Evolutionary conservation across 2,797 vertebrate genomes (phyloP), one percentile per base, ranked within the genome.

Genomic region (Phyllotis vaccarum): DNA sequence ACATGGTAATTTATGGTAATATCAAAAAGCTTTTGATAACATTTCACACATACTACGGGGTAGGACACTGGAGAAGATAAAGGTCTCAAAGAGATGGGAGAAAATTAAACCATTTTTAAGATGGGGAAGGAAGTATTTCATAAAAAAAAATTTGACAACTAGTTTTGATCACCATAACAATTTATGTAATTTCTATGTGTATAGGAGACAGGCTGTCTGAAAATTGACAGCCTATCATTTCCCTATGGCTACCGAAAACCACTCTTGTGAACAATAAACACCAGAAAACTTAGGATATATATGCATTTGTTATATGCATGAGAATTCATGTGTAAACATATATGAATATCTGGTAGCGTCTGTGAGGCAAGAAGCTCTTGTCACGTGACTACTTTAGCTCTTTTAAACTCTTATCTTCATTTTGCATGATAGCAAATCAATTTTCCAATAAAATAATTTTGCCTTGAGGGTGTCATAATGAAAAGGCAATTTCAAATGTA

Each of bases 361-460:
- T 91, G 46, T 64, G 17, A 95, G 87, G 68, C 90, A 95, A 94
- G 92, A 95, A 94, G 92, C 78, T 82, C 49, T 68, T 60, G 90
- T 87, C 62, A 66, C 85, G 91, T 96, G 80, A 91, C n/a, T 81
- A 86, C 34, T 86, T 96, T 87, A 90, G 60, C 90, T 9, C 40
- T 91, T 96, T 94, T 85, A 96, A 93, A 90, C 14, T 34, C 72
- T 88, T 92, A 89, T 81, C 52, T 94, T 92, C 79, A 86, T 96
- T 97, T 94, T 90, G 93, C 94, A 93, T 94, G 89, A 86, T 95
- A 94, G 70, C 37, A 93, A 95, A 97, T 97, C 86, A 94, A 93
- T 97, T 97, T 94, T 91, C 76, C 80, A 93, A 96, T 95, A 94
- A 91, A 96, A 93, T 92, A 94, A 95, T 97, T 96, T 97, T 94